Conservation (phyloP, 2,888 invertebrate genomes). For the Hydraecia micacea region DNA sequence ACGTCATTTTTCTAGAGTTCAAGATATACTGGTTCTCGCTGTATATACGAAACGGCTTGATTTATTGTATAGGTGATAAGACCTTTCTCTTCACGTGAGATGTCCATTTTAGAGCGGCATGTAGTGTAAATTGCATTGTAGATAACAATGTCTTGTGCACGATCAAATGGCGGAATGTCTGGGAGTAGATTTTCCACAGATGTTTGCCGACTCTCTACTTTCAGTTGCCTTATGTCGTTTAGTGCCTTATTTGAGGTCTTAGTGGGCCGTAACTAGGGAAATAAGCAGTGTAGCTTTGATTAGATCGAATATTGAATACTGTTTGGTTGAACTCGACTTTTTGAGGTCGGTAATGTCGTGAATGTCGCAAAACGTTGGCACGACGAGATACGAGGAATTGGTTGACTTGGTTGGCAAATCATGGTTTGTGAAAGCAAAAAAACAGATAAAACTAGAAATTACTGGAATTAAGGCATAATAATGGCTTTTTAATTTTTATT, state of each 20-base stretch:
- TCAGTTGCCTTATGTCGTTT: constrained; percentile 18
- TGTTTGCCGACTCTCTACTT: constrained; percentile 44
- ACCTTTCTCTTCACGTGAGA: constrained; percentile 70
- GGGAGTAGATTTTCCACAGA: constrained; percentile 28
- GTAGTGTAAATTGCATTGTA: constrained; percentile 66
- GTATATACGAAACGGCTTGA: constrained; percentile 59
- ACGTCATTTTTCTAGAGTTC: constrained; percentile 33
- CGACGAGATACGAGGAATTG: not conserved
- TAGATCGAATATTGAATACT: not conserved
- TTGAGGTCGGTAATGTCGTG: not conserved
- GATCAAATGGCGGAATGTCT: constrained; percentile 53
- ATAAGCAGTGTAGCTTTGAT: not conserved
- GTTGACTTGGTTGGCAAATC: not conserved
- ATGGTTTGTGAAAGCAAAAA: not conserved
- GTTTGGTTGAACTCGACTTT: not conserved
- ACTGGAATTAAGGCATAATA: not conserved
- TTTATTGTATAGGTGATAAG: constrained; percentile 66
- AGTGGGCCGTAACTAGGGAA: not conserved
- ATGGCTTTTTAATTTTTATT: not conserved
- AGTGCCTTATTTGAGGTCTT: not conserved
- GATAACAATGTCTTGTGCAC: constrained; percentile 61
- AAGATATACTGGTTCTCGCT: constrained; percentile 36
- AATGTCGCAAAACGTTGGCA: not conserved
- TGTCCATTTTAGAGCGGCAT: constrained; percentile 63
- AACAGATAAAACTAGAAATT: not conserved